phyloP scores from a whole-genome alignment of 2,797 vertebrate species.

The Synaphobranchus kaupii region DNA sequence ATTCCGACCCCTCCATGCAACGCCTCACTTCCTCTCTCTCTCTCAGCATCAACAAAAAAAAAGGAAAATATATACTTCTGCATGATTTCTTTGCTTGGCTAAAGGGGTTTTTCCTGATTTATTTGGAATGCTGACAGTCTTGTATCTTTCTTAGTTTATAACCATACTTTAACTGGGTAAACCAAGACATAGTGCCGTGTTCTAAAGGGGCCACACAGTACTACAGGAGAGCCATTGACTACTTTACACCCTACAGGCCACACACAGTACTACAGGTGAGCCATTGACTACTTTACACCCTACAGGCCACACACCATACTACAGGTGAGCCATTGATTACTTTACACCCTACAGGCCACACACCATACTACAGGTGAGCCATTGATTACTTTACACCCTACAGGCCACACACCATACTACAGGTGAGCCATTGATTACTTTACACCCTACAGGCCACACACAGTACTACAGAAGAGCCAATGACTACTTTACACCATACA shows the following conservation, averaged over 20 bases:
- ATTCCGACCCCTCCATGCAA: background rate
- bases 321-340: background rate
- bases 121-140: background rate
- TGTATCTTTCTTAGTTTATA: background rate
- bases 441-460: background rate
- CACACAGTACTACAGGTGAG: background rate
- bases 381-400: background rate
- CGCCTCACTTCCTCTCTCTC: constrained; percentile 41
- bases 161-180: background rate
- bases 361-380: background rate
- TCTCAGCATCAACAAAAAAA: background rate
- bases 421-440: background rate
- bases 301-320: background rate
- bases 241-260: background rate
- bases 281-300: background rate
- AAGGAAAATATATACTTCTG: background rate
- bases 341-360: background rate
- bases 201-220: background rate
- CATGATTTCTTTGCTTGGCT: background rate
- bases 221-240: background rate
- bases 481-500: background rate
- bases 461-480: background rate
- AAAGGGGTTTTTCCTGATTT: background rate
- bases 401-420: background rate
- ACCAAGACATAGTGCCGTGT: background rate